Conservation (phyloP, 2,888 invertebrate species). For the Dendrolimus houi region DNA sequence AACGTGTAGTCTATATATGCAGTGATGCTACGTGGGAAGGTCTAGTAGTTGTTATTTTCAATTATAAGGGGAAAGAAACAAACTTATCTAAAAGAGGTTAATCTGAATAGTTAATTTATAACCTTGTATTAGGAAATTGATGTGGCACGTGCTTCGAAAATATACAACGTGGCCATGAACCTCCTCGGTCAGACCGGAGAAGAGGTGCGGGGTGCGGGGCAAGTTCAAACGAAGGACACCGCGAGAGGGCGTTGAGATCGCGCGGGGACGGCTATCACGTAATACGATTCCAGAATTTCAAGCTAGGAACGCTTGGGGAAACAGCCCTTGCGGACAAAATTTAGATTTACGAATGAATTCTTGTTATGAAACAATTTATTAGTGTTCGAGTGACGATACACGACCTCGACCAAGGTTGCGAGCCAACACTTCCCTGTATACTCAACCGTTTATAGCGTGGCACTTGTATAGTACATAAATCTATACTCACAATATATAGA, state of each 20-base stretch:
- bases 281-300: constrained; percentile 18
- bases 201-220: constrained; percentile 28
- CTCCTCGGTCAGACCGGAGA: constrained; percentile 50
- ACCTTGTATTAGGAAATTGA: constrained; percentile 26
- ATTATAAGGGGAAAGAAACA: too few species aligned
- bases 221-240: constrained; percentile 37
- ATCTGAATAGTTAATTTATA: constrained; percentile 3
- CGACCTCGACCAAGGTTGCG: constrained; percentile 70
- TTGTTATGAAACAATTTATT: constrained; percentile 62
- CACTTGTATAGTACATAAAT: constrained; percentile 38
- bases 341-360: constrained; percentile 33
- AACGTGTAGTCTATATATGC: too few species aligned
- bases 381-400: constrained; percentile 61
- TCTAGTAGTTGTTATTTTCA: too few species aligned
- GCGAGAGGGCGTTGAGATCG: constrained; percentile 10
- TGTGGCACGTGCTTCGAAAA: constrained; percentile 45
- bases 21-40: too few species aligned
- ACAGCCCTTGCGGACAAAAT: constrained; percentile 25
- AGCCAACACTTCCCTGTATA: constrained; percentile 66
- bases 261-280: constrained; percentile 10
- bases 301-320: constrained; percentile 13
- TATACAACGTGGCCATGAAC: constrained; percentile 60
- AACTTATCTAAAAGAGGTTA: too few species aligned
- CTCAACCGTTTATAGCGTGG: constrained; percentile 52
- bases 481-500: constrained; percentile 15